Evolutionary conservation across 2,888 invertebrate species (phyloP), one percentile per base, ranked within the genome.

Genomic region (Oscheius sp.): DNA sequence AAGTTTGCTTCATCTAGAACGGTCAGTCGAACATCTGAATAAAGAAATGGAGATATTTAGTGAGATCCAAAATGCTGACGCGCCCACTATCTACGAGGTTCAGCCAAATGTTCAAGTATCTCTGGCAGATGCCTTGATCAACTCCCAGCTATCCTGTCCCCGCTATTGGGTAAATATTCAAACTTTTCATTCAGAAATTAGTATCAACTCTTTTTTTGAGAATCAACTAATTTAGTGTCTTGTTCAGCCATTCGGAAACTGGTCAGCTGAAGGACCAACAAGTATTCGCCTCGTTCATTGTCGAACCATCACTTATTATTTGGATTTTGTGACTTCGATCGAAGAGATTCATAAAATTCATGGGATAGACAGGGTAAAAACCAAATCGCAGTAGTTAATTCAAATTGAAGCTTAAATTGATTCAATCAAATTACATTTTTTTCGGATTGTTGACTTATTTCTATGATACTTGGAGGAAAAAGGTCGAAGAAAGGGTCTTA

Each of bases 391-490:
- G n/a, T 46, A 12, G 6, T 46, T 46, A 8, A 17, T 20, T 31
- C 12, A 27, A 48, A 23, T 29, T 58, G 4, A n/a, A 58, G 58
- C 12, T 58, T 25, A 39, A 58, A 58, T 20, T 58, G 42, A 27
- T 39, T 6, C 39, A 58, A 15, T 20, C 39, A 12, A 39, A 37
- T 39, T 58, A 25, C n/a, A 15, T 53, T 15, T 8, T 6, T 6
- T 12, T 17, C 17, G 6, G 6, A 17, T 17, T 46, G 46, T 17
- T 46, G 10, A 46, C 46, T 12, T 46, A n/a, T 46, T 46, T n/a
- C 20, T 46, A 46, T 20, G 46, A 46, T 12, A 53, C 31, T n/a
- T 53, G 53, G 53, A 25, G n/a, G 37, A n/a, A n/a, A n/a, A n/a
- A n/a, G n/a, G n/a, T n/a, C n/a, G n/a, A n/a, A n/a, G n/a, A n/a